phyloP scores from a whole-genome alignment of 2,113 vertebrate genomes.

The Sus scrofa region DNA sequence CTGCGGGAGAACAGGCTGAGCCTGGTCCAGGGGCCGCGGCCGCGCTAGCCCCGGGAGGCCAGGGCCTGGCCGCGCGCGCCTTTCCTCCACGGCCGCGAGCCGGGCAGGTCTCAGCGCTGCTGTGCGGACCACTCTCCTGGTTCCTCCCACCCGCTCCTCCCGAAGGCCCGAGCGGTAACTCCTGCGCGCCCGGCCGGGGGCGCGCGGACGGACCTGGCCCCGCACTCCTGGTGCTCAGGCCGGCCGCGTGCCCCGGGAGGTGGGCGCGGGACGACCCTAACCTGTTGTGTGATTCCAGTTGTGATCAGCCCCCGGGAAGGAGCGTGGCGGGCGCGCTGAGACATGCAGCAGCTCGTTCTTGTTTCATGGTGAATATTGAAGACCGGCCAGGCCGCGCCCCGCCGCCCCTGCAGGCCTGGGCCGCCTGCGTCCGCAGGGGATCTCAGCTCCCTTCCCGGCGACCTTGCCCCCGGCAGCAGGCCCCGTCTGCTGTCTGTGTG shows the following conservation, averaged over 20 bases:
- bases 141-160: not conserved
- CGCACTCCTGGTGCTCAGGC: not conserved
- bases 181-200: not conserved
- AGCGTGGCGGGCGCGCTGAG: not conserved
- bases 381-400: not conserved
- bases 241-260: not conserved
- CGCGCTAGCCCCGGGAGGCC: too few species aligned
- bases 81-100: fast-evolving
- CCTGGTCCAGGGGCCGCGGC: too few species aligned
- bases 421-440: too few species aligned
- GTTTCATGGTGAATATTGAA: conserved; percentile 51
- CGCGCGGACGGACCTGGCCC: not conserved
- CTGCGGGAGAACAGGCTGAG: too few species aligned
- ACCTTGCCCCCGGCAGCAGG: not conserved
- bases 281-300: conserved; percentile 15
- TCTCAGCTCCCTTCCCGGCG: not conserved
- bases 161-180: not conserved
- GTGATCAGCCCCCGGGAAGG: conserved; percentile 35
- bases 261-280: not conserved
- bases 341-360: not conserved
- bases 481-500: not conserved
- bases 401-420: too few species aligned
- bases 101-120: fast-evolving
- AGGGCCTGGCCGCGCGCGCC: not conserved
- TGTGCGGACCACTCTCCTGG: fast-evolving